Percentiles rank a stretch among this genome's conserved stretches.
These are phyloP conservation scores for Helicolenus hilgendorfi DNA, from an alignment of 2,797 vertebrate species.

Conservation along the genomic window DNA sequence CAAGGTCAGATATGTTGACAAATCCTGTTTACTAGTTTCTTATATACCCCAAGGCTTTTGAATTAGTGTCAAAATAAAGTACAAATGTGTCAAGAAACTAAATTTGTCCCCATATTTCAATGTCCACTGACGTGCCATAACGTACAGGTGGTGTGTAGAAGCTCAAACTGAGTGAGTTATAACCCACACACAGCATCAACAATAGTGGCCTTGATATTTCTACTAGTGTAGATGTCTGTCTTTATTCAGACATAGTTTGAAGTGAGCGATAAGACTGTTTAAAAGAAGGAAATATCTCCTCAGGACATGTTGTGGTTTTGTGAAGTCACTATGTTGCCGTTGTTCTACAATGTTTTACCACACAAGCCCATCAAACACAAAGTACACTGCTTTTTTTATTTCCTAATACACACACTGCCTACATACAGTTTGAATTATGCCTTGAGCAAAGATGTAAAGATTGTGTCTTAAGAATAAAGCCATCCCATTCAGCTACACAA, in stretches of 20 bases:
- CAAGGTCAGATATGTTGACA: neutral
- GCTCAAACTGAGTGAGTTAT: neutral
- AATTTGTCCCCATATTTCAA: neutral
- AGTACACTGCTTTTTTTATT: neutral
- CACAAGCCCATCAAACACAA: neutral
- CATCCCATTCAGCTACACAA: neutral
- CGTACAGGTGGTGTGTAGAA: neutral
- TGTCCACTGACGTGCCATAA: neutral
- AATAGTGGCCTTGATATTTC: neutral
- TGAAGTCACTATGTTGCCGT: neutral
- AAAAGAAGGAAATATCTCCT: neutral
- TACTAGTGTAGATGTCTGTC: too few species aligned
- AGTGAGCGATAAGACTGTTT: neutral
- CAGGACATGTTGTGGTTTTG: neutral
- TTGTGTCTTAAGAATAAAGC: neutral
- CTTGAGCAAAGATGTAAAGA: neutral
- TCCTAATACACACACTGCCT: neutral
- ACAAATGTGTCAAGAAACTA: neutral
- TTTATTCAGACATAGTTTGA: neutral
- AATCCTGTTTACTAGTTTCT: neutral
- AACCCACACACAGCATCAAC: neutral
- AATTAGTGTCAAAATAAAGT: neutral
- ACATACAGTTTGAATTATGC: neutral
- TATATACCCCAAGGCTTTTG: neutral
- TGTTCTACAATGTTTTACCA: neutral